Conservation (phyloP, 2,113 vertebrate genomes). For the Hemibagrus wyckioides region DNA sequence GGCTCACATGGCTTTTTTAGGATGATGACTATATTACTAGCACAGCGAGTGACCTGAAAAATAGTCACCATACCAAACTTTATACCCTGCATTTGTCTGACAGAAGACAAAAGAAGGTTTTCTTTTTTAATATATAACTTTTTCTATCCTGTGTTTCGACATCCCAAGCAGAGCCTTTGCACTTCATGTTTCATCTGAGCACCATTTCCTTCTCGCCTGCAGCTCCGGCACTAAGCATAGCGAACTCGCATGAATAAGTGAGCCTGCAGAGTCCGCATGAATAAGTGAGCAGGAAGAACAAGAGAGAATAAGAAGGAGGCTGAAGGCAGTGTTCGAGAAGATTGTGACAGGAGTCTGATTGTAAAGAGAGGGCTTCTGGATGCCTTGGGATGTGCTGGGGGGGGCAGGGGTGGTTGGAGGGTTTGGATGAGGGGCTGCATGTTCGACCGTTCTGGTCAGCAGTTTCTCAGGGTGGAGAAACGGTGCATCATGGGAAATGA, state of each 20-base stretch:
- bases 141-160: slow-evolving; percentile 49
- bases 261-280: slow-evolving; percentile 63
- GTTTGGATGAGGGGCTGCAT: too few species aligned
- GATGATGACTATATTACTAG: background rate
- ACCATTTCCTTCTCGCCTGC: slow-evolving; percentile 61
- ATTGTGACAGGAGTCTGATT: slow-evolving; percentile 1
- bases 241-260: slow-evolving; percentile 49
- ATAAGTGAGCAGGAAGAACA: slow-evolving; percentile 64
- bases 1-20: background rate
- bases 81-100: background rate
- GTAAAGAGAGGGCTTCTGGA: background rate
- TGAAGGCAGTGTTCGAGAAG: background rate
- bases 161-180: slow-evolving; percentile 46
- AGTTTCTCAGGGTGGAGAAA: background rate
- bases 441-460: background rate
- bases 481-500: background rate
- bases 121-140: slow-evolving; percentile 48
- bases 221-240: slow-evolving; percentile 65
- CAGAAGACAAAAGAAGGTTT: background rate
- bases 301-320: background rate
- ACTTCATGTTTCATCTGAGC: slow-evolving; percentile 60
- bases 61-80: slow-evolving; percentile 1
- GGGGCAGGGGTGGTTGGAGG: too few species aligned
- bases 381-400: background rate
- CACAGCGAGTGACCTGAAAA: background rate